Evolutionary conservation across 1,140 invertebrate genomes (phyloP), one percentile per base, ranked within the genome.

Genomic region (Hycleus cichorii): DNA sequence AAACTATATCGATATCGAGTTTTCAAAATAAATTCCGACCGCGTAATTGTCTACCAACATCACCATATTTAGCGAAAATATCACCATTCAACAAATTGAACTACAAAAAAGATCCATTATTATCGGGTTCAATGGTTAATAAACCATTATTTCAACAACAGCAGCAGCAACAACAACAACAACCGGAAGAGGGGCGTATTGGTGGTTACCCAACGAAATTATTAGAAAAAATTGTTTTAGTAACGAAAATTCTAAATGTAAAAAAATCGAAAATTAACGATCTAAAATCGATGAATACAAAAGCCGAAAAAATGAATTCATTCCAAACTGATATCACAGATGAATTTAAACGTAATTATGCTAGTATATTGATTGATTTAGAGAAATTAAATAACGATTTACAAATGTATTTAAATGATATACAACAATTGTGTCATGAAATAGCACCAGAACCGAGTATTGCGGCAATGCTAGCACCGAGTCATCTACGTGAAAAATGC

Each of bases 311-410:
- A 74, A 82, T 86, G 64, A 84, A 85, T 70, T 90, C 89, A 4
- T 89, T 89, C 73, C 85, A 87, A 24, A 81, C 89, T 68, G 77
- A 80, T 48, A 80, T 93, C 54, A 80, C 86, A 8, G 81, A 89
- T 47, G 92, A 95, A 66, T 97, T 96, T 74, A 90, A 95, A 74
- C 84, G 86, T 65, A 83, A 83, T 69, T 98, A 98, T 77, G 94
- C 95, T 7, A 82, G 83, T 26, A 83, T 90, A 65, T 85, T 98
- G 1, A 84, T 97, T 47, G 91, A 95, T 61, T 81, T 98, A 54
- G 95, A 97, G 68, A 87, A 86, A 64, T 84, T 98, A 73, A 97
- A 98, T 75, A 81, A 82, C 58, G 90, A 94, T 73, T 80, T 98
- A 24, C 86, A 91, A 73, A 84, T 89, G 39, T 89, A 90, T 72